phyloP scores from a whole-genome alignment of 1,140 invertebrate species.

The Ruditapes philippinarum region DNA sequence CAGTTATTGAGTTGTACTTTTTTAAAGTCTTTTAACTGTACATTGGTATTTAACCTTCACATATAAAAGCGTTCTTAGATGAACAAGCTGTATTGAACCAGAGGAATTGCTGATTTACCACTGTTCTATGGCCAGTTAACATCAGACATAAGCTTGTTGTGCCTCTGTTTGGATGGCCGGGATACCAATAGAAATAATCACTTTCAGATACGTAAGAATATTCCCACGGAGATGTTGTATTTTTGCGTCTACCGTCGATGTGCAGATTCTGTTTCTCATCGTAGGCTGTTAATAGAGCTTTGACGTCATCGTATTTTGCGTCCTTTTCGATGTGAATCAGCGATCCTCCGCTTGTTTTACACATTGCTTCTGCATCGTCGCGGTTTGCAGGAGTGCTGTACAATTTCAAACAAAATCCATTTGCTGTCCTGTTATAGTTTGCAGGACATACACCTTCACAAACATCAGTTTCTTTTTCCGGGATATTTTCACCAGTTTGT shows the following conservation, averaged over 20 bases:
- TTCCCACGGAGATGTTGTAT: background rate
- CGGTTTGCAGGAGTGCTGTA: background rate
- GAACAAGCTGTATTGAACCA: background rate
- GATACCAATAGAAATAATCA: background rate
- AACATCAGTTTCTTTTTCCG: background rate
- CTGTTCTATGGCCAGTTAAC: background rate
- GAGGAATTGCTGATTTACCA: background rate
- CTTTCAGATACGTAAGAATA: background rate
- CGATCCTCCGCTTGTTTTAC: background rate
- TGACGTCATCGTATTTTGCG: background rate
- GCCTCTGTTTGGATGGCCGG: background rate
- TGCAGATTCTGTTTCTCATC: background rate
- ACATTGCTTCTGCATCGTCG: background rate
- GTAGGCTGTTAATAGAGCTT: background rate
- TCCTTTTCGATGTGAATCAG: background rate
- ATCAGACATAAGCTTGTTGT: background rate
- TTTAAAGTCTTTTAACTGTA: no score
- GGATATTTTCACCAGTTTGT: background rate
- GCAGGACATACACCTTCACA: background rate
- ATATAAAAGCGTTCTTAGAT: background rate
- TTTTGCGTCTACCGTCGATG: background rate
- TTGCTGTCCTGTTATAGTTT: background rate
- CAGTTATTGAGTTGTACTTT: no score
- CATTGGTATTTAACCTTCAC: no score
- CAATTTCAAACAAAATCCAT: background rate